Evolutionary conservation across 2,797 vertebrate species (phyloP), one percentile per base, ranked within the genome.

Genomic region (Hapalemur alaotrensis): DNA sequence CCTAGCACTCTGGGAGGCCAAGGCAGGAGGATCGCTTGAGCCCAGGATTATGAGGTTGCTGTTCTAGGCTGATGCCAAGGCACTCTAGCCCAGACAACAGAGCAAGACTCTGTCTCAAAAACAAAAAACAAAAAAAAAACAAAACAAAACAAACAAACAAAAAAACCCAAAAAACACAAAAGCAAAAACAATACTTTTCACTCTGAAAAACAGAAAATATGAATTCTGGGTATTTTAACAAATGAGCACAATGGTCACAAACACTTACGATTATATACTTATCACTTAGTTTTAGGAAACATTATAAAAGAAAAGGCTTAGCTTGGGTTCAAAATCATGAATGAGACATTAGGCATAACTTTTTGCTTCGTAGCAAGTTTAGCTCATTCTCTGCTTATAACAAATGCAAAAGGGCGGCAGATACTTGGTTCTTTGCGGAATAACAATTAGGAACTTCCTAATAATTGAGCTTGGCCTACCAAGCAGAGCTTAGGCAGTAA

Each of bases 311-410:
- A 54, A 69, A 88, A 43, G 25, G 38, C 6, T 88, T 83, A 59
- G 63, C 82, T 93, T 93, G 48, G 8, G 75, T 73, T 89, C 17
- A 48, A 69, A 94, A 67, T 78, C 81, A 84, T 10, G 23, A 7
- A 46, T 22, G 32, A 94, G 38, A 83, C 48, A 82, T 15, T 61
- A 85, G 48, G 35, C 18, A 80, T 52, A 73, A 69, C 48, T 54
- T 83, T 61, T 78, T 91, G 76, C 75, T 97, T 95, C 35, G 54
- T 43, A 65, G 43, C 23, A 86, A 85, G 10, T 93, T 79, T 91
- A 95, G 69, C 38, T 96, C 28, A 75, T 93, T 92, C 72, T 86
- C 79, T 93, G n/a, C 52, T 80, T 95, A 18, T 85, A 93, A 83
- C 63, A 93, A 96, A 93, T 79, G n/a, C 52, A 86, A 69, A 93